Evolutionary conservation across 1,140 invertebrate genomes (phyloP).

Genomic region (Drosophila nigrodunni): DNA sequence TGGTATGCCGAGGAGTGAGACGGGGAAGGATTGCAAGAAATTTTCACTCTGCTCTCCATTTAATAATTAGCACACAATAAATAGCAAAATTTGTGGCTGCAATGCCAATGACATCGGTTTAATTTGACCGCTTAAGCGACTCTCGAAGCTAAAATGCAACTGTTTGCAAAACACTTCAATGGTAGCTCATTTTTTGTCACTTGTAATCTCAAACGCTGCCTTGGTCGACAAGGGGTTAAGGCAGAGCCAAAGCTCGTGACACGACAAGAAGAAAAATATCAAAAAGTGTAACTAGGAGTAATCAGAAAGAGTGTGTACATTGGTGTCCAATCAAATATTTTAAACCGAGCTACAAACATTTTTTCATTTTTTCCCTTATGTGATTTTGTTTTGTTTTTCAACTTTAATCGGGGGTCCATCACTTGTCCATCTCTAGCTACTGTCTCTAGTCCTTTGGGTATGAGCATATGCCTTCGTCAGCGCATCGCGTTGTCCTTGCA

Average conservation of each 20-base stretch:
- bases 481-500: slow-evolving; percentile 56
- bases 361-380: too few relatives aligned
- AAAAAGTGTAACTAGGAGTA: too few relatives aligned
- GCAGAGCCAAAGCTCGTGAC: not conserved
- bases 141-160: slow-evolving; percentile 48
- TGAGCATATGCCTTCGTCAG: slow-evolving; percentile 37
- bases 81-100: not conserved
- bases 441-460: not conserved
- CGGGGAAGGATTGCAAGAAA: not conserved
- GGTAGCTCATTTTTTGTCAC: slow-evolving; percentile 48
- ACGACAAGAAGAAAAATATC: not conserved
- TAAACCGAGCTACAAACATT: too few relatives aligned
- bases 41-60: not conserved
- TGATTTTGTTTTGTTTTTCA: too few relatives aligned
- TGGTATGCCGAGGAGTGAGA: too few relatives aligned
- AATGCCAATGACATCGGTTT: slow-evolving; percentile 3
- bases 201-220: not conserved
- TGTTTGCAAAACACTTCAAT: slow-evolving; percentile 74
- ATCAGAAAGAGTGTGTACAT: too few relatives aligned
- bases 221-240: not conserved
- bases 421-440: not conserved
- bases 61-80: slow-evolving; percentile 58
- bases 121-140: slow-evolving; percentile 34
- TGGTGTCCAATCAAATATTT: too few relatives aligned
- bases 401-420: too few relatives aligned